Evolutionary conservation across 2,797 vertebrate genomes (phyloP).

Genomic region (Salmo trutta): DNA sequence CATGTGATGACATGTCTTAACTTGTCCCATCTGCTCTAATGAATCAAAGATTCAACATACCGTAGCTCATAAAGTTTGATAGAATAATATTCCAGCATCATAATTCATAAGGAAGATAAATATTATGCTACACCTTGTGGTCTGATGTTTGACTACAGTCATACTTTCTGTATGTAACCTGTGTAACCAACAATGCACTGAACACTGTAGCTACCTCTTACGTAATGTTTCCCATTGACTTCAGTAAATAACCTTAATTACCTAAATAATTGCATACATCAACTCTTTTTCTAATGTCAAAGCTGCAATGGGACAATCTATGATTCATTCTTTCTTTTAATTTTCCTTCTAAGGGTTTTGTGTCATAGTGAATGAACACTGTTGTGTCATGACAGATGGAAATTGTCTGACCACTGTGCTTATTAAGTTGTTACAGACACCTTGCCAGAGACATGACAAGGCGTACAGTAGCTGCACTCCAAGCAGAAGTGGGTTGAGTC

Average conservation of each 20-base stretch:
- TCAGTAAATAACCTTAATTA: conserved; percentile 41
- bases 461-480: background rate
- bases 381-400: background rate
- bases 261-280: conserved; percentile 40
- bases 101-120: background rate
- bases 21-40: background rate
- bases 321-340: conserved; percentile 39
- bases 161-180: background rate
- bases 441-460: background rate
- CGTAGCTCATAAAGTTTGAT: background rate
- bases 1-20: conserved; percentile 15
- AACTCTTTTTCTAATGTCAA: conserved; percentile 34
- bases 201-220: conserved; percentile 18
- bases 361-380: conserved; percentile 42
- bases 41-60: background rate
- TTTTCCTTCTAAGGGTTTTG: conserved; percentile 41
- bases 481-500: background rate
- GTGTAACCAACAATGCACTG: background rate
- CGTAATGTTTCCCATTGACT: conserved; percentile 39
- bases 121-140: background rate
- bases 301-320: conserved; percentile 41
- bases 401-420: background rate
- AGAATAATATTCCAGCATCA: background rate
- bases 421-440: background rate
- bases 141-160: background rate